Evolutionary conservation across 1,140 invertebrate genomes (phyloP).

Genomic region (Meloidogyne hapla): DNA sequence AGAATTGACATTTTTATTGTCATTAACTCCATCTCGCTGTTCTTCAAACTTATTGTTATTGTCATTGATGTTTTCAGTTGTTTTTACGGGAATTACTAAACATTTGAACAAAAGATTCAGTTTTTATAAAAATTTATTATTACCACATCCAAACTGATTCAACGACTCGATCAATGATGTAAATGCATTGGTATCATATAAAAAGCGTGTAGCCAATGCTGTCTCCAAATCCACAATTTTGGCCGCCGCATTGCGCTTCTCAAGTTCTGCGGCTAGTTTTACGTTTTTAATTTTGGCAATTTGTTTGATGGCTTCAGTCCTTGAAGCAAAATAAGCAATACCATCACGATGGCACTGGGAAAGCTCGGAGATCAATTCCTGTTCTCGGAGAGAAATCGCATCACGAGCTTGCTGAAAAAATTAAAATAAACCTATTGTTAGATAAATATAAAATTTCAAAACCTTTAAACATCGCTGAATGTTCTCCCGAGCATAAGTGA

Average conservation of each 20-base stretch:
- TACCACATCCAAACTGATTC: slow-evolving; percentile 18
- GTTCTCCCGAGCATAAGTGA: background rate
- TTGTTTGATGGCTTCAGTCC: background rate
- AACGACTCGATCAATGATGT: slow-evolving; percentile 29
- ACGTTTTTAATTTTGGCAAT: slow-evolving; percentile 13
- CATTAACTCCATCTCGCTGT: background rate
- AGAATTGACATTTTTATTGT: background rate
- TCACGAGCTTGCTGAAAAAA: slow-evolving; percentile 26
- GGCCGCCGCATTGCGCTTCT: slow-evolving; percentile 20
- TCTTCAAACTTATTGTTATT: background rate
- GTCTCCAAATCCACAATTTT: slow-evolving; percentile 26
- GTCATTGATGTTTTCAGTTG: background rate
- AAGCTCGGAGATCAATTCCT: slow-evolving; percentile 34
- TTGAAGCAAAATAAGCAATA: slow-evolving; percentile 9
- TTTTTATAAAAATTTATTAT: background rate
- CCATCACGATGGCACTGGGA: slow-evolving; percentile 6
- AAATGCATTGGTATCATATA: slow-evolving; percentile 25
- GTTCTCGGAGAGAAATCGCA: slow-evolving; percentile 34
- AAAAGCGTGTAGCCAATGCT: slow-evolving; percentile 29
- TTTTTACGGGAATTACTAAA: background rate
- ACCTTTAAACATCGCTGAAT: slow-evolving; percentile 23
- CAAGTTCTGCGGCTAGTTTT: slow-evolving; percentile 11
- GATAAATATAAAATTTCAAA: background rate
- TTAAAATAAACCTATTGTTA: too few relatives aligned
- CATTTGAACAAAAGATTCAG: background rate